phyloP scores from a whole-genome alignment of 2,113 vertebrate genomes.

The Caracal caracal region DNA sequence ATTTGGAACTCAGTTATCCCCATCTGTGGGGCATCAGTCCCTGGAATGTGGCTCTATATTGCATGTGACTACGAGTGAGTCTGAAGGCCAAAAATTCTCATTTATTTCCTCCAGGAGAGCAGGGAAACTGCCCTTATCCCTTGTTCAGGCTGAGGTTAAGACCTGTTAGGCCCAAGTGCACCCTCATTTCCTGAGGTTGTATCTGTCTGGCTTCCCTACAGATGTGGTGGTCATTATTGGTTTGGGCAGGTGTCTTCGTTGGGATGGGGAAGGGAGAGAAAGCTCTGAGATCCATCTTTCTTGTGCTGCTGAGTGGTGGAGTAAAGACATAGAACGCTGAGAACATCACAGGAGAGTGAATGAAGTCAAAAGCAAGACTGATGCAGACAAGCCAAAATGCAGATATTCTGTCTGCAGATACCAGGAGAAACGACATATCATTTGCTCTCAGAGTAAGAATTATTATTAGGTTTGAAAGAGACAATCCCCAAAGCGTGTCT shows the following conservation, averaged over 20 bases:
- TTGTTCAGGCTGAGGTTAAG: not conserved
- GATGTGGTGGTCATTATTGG: not conserved
- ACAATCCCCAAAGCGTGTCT: not conserved
- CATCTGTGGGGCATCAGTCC: too few relatives aligned
- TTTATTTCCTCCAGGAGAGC: not conserved
- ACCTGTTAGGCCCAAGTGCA: not conserved
- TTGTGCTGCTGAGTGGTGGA: not conserved
- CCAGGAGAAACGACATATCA: not conserved
- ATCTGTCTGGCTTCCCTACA: not conserved
- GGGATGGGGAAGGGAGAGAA: not conserved
- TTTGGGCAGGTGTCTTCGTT: not conserved
- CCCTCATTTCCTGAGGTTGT: not conserved
- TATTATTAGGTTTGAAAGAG: not conserved
- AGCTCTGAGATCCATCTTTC: not conserved
- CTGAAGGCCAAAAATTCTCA: not conserved
- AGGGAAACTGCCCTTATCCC: not conserved
- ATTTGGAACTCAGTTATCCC: not conserved
- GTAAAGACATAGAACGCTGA: not conserved
- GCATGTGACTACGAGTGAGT: not conserved
- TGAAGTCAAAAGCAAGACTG: not conserved
- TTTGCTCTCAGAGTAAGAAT: slow-evolving; percentile 5
- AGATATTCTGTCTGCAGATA: not conserved
- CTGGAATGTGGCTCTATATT: not conserved
- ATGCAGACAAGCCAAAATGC: not conserved
- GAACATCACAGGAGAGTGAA: not conserved